A percentile compares a stretch with the other conserved stretches of the same genome.
These are phyloP conservation scores for Hoplodrina blanda DNA, from an alignment of 2,888 invertebrate species.

Conservation along the genomic window DNA sequence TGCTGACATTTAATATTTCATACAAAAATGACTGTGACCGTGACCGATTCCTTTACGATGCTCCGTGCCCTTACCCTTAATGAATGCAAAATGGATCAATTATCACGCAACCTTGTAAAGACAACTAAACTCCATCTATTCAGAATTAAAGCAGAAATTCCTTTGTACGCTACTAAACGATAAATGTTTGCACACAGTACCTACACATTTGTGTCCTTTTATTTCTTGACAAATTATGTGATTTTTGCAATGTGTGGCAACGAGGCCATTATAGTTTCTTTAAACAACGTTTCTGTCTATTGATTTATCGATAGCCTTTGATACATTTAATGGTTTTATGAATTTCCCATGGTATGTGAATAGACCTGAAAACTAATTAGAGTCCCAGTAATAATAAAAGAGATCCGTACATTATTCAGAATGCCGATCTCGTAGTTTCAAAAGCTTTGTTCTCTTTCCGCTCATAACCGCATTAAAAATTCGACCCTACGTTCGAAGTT, in stretches of 20 bases:
- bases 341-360: neutral
- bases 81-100: conserved; percentile 55
- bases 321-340: conserved; percentile 1
- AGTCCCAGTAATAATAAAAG: neutral
- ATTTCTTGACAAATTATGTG: conserved; percentile 28
- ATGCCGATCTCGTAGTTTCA: neutral
- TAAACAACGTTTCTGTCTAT: conserved; percentile 1
- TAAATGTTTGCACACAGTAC: conserved; percentile 1
- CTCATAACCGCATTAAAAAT: conserved; percentile 1
- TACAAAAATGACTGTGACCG: conserved; percentile 50
- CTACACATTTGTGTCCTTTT: conserved; percentile 16
- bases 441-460: neutral
- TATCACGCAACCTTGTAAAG: conserved; percentile 44
- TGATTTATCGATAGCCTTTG: conserved; percentile 3
- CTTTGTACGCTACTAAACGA: conserved; percentile 1
- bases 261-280: conserved; percentile 15
- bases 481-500: neutral
- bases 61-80: conserved; percentile 38
- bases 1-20: conserved; percentile 42
- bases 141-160: neutral
- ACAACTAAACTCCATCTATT: conserved; percentile 20
- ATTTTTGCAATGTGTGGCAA: conserved; percentile 3
- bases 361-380: neutral
- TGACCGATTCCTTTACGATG: conserved; percentile 54
- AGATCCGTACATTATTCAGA: neutral